phyloP scores from a whole-genome alignment of 2,888 invertebrate species.

The Stictocephala bisonia region DNA sequence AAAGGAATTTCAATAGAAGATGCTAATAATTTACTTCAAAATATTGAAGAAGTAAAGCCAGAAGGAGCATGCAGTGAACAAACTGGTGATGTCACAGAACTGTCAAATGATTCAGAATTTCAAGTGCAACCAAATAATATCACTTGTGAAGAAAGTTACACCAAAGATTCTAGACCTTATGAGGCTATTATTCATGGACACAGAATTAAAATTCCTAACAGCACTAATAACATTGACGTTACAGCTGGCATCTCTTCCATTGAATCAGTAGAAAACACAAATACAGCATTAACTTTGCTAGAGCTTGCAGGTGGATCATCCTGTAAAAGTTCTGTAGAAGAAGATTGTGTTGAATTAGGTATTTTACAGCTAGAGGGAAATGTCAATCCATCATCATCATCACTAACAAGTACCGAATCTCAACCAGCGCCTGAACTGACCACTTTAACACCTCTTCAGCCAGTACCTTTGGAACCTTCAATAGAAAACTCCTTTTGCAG shows the following conservation, averaged over 20 bases:
- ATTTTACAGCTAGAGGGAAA: too few relatives aligned
- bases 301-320: constrained; percentile 19
- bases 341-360: too few relatives aligned
- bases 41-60: too few relatives aligned
- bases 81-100: too few relatives aligned
- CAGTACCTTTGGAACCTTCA: constrained; percentile 1
- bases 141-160: not conserved
- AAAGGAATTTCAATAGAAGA: not conserved
- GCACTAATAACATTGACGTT: not conserved
- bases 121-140: not conserved
- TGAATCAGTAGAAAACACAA: not conserved
- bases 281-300: constrained; percentile 16
- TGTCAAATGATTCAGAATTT: too few relatives aligned
- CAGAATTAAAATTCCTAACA: not conserved
- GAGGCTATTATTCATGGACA: constrained; percentile 25
- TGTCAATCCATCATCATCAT: too few relatives aligned
- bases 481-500: not conserved
- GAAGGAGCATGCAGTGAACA: too few relatives aligned
- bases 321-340: not conserved
- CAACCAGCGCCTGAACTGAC: not conserved
- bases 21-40: not conserved
- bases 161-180: not conserved
- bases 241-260: not conserved
- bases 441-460: constrained; percentile 3
- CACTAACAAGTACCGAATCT: too few relatives aligned